Evolutionary conservation across 2,888 invertebrate genomes (phyloP), one percentile per base, ranked within the genome.

Genomic region (Drosophila antonietae): DNA sequence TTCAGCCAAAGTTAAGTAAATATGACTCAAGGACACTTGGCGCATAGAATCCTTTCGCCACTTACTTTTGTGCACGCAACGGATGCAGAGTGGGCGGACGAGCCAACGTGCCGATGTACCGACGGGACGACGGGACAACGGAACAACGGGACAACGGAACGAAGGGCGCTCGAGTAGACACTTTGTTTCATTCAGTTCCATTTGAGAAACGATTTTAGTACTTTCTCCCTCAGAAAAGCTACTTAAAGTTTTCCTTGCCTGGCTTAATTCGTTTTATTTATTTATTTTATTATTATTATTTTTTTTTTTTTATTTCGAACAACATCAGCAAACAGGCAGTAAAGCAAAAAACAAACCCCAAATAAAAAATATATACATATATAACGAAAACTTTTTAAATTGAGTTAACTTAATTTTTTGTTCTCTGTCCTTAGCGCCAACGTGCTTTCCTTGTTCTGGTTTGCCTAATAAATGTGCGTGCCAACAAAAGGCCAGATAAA

Each of bases 11-110:
- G 87, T 84, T 87, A 84, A 84, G 84, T 84, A 87, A 84, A 84
- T 84, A 87, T 87, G 82, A 82, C 78, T 84, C 87, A 84, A 84
- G 84, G 82, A 87, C 87, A 87, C 84, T 84, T 73, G 80, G 68
- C 75, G 73, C 72, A 69, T 68, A 80, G 78, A 78, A 84, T 84
- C 82, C 84, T 78, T 83, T 84, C 82, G 87, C 86, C 81, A 86
- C 87, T 86, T 80, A 78, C 80, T 75, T 79, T 79, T 73, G 70
- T 78, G 65, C 68, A 76, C 59, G 72, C 70, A 62, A 57, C 47
- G 51, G 39, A 31, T 23, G 20, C 2, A 33, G 33, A 6, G 9
- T 7, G 52, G 6, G 31, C 6, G 23, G 41, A 7, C 15, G 15
- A 39, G 39, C 39, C 15, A 7, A 15, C 7, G 15, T 41, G 39